These are phyloP conservation scores for Cinclus mexicanus DNA, from an alignment of 2,113 vertebrate species.

Conservation along the genomic window DNA sequence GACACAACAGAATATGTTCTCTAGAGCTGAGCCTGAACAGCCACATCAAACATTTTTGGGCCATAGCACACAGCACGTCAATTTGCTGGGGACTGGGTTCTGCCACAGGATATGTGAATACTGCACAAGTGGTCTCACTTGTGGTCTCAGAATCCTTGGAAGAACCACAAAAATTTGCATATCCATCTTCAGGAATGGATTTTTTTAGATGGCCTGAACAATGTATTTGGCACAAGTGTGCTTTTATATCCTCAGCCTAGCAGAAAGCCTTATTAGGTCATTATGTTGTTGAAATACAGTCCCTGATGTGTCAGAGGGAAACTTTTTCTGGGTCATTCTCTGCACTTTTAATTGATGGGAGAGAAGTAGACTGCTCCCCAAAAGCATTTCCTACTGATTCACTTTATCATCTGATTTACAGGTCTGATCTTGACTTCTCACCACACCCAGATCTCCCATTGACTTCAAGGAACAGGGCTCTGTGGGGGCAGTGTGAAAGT, in stretches of 20 bases:
- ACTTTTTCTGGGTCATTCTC: neutral
- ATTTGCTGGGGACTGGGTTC: neutral
- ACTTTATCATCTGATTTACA: constrained; percentile 31
- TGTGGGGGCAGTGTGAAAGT: constrained; percentile 45
- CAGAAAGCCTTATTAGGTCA: neutral
- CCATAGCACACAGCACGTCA: neutral
- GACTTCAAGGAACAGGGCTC: constrained; percentile 58
- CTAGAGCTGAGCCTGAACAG: neutral
- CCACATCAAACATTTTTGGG: constrained; percentile 12
- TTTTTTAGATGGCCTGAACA: neutral
- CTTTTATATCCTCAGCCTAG: neutral
- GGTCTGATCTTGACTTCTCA: constrained; percentile 46
- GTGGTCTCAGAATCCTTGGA: neutral
- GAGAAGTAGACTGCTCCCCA: neutral
- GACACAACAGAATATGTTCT: neutral
- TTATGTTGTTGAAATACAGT: neutral
- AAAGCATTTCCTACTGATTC: constrained; percentile 56
- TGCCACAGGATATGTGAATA: neutral
- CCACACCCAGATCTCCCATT: constrained; percentile 42
- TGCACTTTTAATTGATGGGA: neutral
- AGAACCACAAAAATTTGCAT: neutral
- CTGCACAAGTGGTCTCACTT: neutral
- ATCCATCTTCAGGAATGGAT: neutral
- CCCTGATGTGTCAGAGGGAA: neutral
- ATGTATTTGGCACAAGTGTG: neutral